Conservation (phyloP, 2,113 vertebrate genomes). For the Crotalus helleri region DNA sequence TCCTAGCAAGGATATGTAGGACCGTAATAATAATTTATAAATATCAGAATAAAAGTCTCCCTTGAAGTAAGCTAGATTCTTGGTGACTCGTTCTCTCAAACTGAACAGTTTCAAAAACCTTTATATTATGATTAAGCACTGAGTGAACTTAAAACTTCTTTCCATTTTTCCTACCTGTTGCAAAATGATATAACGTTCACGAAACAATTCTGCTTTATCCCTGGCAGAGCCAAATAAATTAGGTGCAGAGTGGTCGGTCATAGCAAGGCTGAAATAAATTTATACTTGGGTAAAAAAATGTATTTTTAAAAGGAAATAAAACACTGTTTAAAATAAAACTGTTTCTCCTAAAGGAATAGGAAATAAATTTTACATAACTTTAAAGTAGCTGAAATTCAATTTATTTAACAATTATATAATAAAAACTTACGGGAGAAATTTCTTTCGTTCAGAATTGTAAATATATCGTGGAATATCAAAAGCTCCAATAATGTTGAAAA, state of each 20-base stretch:
- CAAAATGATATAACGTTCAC: constrained; percentile 88
- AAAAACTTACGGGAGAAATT: constrained; percentile 91
- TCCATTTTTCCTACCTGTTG: constrained; percentile 76
- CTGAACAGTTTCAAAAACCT: background rate
- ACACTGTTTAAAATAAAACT: background rate
- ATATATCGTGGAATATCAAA: constrained; percentile 91
- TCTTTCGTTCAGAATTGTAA: constrained; percentile 91
- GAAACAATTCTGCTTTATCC: constrained; percentile 93
- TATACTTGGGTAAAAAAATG: background rate
- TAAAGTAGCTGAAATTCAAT: background rate
- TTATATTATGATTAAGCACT: background rate
- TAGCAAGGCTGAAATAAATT: constrained; percentile 74
- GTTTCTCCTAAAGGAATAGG: background rate
- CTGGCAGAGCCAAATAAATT: constrained; percentile 83
- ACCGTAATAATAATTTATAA: background rate
- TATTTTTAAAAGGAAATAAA: background rate
- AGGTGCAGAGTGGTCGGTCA: constrained; percentile 80
- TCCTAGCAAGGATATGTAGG: background rate
- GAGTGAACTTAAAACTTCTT: background rate
- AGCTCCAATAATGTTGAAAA: constrained; percentile 96
- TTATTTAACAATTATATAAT: background rate
- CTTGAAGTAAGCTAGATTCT: background rate
- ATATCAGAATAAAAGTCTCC: background rate
- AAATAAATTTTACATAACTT: background rate
- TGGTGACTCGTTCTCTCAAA: background rate